Evolutionary conservation across 2,113 vertebrate genomes (phyloP).

Genomic region (Phalacrocorax pelagicus): DNA sequence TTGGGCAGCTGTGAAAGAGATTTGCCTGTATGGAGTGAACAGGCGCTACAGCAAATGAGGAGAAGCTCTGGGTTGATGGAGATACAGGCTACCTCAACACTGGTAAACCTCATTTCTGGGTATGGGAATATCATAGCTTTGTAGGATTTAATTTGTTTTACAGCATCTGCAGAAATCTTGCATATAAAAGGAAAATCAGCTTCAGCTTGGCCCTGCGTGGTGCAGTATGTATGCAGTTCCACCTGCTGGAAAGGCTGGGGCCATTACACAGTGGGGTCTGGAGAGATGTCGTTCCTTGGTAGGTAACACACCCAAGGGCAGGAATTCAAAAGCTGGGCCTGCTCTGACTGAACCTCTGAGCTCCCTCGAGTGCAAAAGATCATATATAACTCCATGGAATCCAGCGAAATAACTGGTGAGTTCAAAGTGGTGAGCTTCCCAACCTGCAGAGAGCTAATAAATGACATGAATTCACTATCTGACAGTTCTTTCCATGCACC

Average conservation of each 20-base stretch:
- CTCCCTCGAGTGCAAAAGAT: background rate
- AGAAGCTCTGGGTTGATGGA: background rate
- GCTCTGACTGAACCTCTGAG: background rate
- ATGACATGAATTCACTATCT: background rate
- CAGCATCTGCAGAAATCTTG: background rate
- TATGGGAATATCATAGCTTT: background rate
- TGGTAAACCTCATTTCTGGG: background rate
- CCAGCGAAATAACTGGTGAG: background rate
- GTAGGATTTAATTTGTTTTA: background rate
- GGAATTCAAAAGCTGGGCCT: background rate
- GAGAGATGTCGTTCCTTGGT: accelerated
- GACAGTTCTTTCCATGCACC: background rate
- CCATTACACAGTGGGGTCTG: background rate
- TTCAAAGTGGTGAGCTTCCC: background rate
- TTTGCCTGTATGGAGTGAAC: background rate
- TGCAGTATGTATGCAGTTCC: background rate
- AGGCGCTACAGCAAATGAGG: background rate
- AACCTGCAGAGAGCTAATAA: background rate
- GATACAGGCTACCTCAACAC: background rate
- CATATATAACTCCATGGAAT: background rate
- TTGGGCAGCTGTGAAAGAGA: background rate
- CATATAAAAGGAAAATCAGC: background rate
- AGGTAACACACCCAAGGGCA: background rate
- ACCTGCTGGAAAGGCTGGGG: background rate
- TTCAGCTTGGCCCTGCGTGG: background rate